These are phyloP conservation scores for Sylvicapra grimmia DNA, from an alignment of 2,113 vertebrate species.

Conservation along the genomic window DNA sequence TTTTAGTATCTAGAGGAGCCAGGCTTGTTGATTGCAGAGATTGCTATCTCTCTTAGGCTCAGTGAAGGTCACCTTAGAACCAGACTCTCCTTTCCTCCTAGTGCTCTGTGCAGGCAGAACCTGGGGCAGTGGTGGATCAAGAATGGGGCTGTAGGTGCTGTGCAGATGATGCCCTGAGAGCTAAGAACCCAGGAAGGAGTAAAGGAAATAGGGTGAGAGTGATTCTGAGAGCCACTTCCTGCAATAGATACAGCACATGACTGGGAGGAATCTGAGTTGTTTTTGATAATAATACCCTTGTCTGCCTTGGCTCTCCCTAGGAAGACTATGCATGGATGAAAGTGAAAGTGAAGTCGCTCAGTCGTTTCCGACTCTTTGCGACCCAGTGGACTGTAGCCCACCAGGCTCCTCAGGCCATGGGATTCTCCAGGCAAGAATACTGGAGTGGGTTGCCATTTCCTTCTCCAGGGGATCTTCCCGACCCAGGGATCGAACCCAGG, in stretches of 20 bases:
- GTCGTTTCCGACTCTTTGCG: no score
- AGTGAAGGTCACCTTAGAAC: conserved; percentile 79
- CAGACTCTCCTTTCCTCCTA: conserved; percentile 57
- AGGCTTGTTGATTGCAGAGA: conserved; percentile 78
- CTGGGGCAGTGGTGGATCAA: neutral
- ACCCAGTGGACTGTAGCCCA: no score
- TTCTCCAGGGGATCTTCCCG: no score
- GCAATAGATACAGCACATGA: neutral
- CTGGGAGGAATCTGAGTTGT: neutral
- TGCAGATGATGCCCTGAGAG: neutral
- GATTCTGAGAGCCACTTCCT: neutral
- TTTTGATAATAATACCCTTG: neutral
- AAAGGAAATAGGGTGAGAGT: neutral
- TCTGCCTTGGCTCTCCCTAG: neutral
- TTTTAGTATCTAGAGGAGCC: conserved; percentile 77
- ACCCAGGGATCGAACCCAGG: no score
- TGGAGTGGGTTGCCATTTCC: no score
- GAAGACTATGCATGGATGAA: neutral
- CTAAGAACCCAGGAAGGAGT: neutral
- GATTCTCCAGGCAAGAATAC: no score
- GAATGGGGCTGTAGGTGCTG: neutral
- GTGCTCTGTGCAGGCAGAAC: conserved; percentile 11
- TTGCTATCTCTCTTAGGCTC: conserved; percentile 76
- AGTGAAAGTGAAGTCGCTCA: no score
- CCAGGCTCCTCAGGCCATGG: no score